Conservation (phyloP, 2,113 vertebrate species). For the Otis tarda region DNA sequence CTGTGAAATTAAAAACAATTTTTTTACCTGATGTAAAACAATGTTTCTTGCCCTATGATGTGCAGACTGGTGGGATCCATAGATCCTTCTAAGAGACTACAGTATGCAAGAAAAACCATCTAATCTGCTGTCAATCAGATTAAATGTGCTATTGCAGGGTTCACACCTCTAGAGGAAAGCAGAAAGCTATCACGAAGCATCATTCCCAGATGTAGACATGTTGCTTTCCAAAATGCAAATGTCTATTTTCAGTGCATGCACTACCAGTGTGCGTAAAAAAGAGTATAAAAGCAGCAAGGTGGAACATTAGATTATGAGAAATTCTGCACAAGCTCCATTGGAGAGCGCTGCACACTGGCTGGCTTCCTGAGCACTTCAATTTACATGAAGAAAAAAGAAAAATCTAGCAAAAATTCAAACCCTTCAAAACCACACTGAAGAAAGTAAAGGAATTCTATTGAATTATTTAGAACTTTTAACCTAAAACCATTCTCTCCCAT, state of each 20-base stretch:
- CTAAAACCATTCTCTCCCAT: not conserved
- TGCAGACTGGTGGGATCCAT: not conserved
- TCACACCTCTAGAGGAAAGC: not conserved
- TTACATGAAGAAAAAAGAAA: not conserved
- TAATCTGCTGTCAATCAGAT: not conserved
- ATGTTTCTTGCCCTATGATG: not conserved
- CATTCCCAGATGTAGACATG: not conserved
- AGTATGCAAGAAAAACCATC: not conserved
- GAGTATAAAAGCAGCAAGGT: not conserved
- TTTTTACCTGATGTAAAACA: not conserved
- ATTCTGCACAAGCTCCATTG: not conserved
- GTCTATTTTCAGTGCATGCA: not conserved
- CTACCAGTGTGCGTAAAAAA: accelerated
- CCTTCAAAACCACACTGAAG: not conserved
- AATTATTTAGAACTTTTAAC: slow-evolving; percentile 26
- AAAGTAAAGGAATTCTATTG: not conserved
- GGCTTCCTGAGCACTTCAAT: not conserved
- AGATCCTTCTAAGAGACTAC: not conserved
- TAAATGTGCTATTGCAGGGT: not conserved
- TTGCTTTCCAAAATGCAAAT: not conserved
- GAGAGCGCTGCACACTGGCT: not conserved
- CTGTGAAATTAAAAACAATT: not conserved
- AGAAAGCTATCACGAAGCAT: not conserved
- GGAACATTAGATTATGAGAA: not conserved
- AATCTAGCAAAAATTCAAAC: not conserved